These are phyloP conservation scores for Aspidiotus destructor DNA, from an alignment of 2,888 invertebrate genomes.

Conservation along the genomic window DNA sequence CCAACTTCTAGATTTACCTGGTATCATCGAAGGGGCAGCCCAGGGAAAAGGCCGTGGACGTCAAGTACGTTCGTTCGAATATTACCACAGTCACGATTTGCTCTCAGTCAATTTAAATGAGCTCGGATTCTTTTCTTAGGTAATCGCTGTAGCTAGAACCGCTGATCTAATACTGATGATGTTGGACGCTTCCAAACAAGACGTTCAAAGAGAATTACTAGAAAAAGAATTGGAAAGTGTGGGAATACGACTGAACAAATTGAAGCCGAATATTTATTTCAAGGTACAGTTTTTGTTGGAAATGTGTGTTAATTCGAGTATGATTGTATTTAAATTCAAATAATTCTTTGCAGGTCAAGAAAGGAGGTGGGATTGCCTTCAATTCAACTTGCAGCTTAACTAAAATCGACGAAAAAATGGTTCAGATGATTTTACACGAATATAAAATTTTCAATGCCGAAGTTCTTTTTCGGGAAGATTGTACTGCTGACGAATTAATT, in stretches of 20 bases:
- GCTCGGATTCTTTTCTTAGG: conserved; percentile 43
- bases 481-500: conserved; percentile 89
- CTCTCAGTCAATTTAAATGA: neutral
- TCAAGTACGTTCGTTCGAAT: conserved; percentile 48
- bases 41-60: conserved; percentile 86
- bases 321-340: neutral
- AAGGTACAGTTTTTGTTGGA: conserved; percentile 54
- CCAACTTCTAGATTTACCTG: conserved; percentile 94
- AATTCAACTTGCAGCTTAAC: conserved; percentile 91
- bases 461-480: conserved; percentile 87
- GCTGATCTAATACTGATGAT: conserved; percentile 98
- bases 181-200: conserved; percentile 97
- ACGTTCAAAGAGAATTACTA: conserved; percentile 81
- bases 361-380: conserved; percentile 93
- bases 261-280: conserved; percentile 95
- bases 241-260: conserved; percentile 90
- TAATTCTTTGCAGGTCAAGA: conserved; percentile 57
- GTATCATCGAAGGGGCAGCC: conserved; percentile 98
- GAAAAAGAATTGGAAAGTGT: conserved; percentile 95
- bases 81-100: neutral
- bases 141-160: conserved; percentile 96
- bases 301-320: neutral
- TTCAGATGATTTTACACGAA: conserved; percentile 95
- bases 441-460: conserved; percentile 96
- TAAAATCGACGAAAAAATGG: conserved; percentile 90